A percentile compares a stretch with the other conserved stretches of the same genome.
Evolutionary conservation across 1,140 invertebrate genomes (phyloP).

Genomic region (Drosophila subobscura): DNA sequence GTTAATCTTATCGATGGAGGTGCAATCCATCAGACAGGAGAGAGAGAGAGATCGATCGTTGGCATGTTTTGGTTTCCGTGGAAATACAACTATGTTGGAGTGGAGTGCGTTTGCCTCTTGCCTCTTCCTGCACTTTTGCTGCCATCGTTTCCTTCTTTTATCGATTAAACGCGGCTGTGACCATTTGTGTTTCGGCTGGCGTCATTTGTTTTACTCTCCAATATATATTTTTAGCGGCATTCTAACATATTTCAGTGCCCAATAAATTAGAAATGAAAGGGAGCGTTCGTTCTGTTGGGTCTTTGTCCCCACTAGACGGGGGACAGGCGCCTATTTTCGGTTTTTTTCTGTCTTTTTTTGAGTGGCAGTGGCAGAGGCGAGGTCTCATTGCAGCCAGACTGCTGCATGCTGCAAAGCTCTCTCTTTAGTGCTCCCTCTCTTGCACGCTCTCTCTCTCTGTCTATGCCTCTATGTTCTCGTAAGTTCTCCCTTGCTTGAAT

Average conservation of each 20-base stretch:
- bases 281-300: conserved; percentile 41
- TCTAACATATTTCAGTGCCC: conserved; percentile 30
- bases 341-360: conserved; percentile 17
- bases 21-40: conserved; percentile 33
- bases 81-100: neutral
- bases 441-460: neutral
- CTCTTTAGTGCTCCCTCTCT: conserved; percentile 17
- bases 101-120: neutral
- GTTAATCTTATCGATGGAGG: conserved; percentile 39
- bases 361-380: conserved; percentile 36
- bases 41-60: conserved; percentile 27
- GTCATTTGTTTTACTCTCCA: conserved; percentile 13
- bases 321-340: conserved; percentile 47
- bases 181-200: neutral
- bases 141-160: conserved; percentile 15
- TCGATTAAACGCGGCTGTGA: conserved; percentile 43
- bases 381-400: conserved; percentile 40
- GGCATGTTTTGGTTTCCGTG: conserved; percentile 2
- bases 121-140: conserved; percentile 9
- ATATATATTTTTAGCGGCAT: conserved; percentile 53
- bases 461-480: neutral
- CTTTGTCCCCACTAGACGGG: conserved; percentile 42
- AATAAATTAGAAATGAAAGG: conserved; percentile 61
- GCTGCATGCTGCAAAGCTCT: conserved; percentile 41
- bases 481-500: conserved; percentile 6